phyloP scores from a whole-genome alignment of 2,888 invertebrate genomes.

The Cybosia mesomella region DNA sequence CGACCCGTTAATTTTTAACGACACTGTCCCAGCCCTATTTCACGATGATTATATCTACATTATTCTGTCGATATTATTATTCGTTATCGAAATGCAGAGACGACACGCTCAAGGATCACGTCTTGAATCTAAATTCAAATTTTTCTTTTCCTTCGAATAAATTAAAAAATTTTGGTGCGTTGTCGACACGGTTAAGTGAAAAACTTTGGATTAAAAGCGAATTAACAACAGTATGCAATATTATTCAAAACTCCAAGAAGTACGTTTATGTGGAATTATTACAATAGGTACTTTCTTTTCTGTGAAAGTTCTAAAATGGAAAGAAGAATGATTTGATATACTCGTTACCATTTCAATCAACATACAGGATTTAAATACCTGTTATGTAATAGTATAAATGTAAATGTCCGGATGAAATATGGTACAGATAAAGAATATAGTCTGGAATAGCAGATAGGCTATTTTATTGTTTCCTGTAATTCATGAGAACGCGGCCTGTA shows the following conservation, averaged over 20 bases:
- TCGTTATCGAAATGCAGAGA: constrained; percentile 65
- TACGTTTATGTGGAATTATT: constrained; percentile 48
- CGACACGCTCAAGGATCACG: constrained; percentile 45
- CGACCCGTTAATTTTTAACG: constrained; percentile 79
- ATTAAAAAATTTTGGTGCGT: constrained; percentile 26
- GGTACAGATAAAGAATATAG: neutral
- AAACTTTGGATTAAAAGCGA: constrained; percentile 60
- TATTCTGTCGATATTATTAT: constrained; percentile 52
- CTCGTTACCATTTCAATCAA: too few species aligned
- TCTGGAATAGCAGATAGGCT: neutral
- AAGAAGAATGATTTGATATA: neutral
- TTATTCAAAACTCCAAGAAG: constrained; percentile 55
- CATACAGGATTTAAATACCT: too few species aligned
- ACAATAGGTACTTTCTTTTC: constrained; percentile 28
- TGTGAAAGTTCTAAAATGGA: neutral
- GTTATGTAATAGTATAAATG: too few species aligned
- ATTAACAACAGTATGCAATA: constrained; percentile 55
- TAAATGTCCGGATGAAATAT: too few species aligned
- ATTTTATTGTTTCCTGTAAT: neutral
- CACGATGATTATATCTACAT: constrained; percentile 71
- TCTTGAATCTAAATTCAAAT: constrained; percentile 49
- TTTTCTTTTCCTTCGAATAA: constrained; percentile 39
- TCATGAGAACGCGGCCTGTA: too few species aligned
- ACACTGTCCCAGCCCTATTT: constrained; percentile 69
- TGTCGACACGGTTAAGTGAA: constrained; percentile 30